Conservation (phyloP, 2,113 vertebrate genomes). For the Ailurus styani region DNA sequence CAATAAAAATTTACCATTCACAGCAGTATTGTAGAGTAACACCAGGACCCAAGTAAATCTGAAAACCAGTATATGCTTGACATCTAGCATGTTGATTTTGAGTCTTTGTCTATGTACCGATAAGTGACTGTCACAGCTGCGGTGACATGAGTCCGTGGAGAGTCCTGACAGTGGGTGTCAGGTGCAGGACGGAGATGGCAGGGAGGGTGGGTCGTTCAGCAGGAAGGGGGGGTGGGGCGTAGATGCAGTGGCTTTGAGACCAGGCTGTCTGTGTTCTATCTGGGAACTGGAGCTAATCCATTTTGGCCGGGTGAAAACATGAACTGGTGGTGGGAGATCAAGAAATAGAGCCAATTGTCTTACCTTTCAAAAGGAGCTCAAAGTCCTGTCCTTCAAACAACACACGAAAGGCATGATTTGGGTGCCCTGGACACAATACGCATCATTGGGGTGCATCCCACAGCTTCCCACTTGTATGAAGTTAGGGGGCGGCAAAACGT, state of each 20-base stretch:
- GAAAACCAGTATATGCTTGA: accelerated
- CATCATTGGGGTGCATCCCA: neutral
- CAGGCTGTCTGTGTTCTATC: accelerated
- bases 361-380: neutral
- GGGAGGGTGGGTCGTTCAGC: accelerated
- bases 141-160: accelerated
- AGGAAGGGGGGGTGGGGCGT: too few species aligned
- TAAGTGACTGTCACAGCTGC: neutral
- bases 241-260: neutral
- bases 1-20: neutral
- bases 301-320: neutral
- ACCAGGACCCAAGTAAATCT: neutral
- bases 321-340: neutral
- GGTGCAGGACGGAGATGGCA: accelerated
- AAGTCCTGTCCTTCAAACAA: neutral
- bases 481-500: neutral
- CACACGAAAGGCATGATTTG: neutral
- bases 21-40: neutral
- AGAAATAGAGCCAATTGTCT: neutral
- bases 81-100: neutral
- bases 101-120: neutral
- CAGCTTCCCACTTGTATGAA: neutral
- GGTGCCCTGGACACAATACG: neutral
- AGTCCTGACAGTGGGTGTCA: neutral
- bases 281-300: neutral